Evolutionary conservation across 2,888 invertebrate species (phyloP).

Genomic region (Theretra japonica): DNA sequence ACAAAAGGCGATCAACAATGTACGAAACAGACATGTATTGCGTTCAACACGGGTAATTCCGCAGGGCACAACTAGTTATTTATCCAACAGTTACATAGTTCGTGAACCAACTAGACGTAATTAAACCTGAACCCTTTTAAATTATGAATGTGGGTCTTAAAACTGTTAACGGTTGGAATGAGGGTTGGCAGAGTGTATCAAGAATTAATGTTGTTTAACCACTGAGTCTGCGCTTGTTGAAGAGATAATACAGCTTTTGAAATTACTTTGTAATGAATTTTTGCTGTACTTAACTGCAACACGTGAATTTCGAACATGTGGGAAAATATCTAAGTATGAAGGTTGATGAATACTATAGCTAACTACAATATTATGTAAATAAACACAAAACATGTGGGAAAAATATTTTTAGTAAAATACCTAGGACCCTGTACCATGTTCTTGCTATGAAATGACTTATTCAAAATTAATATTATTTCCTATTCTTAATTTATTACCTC

Average conservation of each 20-base stretch:
- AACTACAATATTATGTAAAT: too few relatives aligned
- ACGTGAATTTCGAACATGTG: too few relatives aligned
- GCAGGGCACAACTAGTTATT: not conserved
- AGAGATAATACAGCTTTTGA: not conserved
- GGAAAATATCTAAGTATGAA: too few relatives aligned
- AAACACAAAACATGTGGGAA: too few relatives aligned
- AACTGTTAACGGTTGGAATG: not conserved
- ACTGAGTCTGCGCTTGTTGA: not conserved
- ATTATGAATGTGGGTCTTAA: slow-evolving; percentile 11
- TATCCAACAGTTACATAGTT: not conserved
- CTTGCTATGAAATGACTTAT: too few relatives aligned
- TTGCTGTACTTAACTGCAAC: not conserved
- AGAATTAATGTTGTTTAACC: not conserved
- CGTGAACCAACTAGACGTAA: not conserved
- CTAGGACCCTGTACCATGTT: too few relatives aligned
- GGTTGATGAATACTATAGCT: too few relatives aligned
- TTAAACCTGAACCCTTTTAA: slow-evolving; percentile 4
- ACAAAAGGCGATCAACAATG: too few relatives aligned
- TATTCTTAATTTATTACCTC: too few relatives aligned
- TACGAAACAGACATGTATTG: not conserved
- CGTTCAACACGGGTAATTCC: not conserved
- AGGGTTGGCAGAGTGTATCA: not conserved
- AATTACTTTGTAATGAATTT: not conserved
- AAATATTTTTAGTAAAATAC: too few relatives aligned
- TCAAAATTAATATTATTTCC: too few relatives aligned